A percentile compares a stretch with the other conserved stretches of the same genome.
phyloP scores from a whole-genome alignment of 2,888 invertebrate genomes.

The Smittia aterrima region DNA sequence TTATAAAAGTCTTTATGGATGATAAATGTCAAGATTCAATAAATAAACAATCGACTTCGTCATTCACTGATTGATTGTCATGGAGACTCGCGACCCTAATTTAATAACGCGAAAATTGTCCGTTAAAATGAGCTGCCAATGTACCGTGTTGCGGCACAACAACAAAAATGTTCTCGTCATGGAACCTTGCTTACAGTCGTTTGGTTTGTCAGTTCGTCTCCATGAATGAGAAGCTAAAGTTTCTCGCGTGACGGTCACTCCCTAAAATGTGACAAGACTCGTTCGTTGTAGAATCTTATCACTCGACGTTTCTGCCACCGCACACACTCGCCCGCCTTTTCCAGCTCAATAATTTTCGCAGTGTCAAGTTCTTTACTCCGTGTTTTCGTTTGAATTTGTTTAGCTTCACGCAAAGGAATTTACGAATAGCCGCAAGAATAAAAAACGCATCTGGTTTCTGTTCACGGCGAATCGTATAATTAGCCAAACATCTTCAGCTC shows the following conservation, averaged over 20 bases:
- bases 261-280: neutral
- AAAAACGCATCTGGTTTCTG: constrained; percentile 7
- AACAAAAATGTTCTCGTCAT: too few species aligned
- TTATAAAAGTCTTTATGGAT: neutral
- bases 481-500: neutral
- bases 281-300: neutral
- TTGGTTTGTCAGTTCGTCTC: neutral
- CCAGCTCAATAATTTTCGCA: neutral
- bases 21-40: neutral
- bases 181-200: too few species aligned
- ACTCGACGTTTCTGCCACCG: neutral
- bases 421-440: neutral
- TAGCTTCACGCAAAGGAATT: neutral
- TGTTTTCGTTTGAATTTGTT: neutral
- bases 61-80: neutral
- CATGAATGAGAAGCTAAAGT: neutral
- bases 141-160: too few species aligned
- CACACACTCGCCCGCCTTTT: neutral
- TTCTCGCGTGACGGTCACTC: constrained; percentile 26
- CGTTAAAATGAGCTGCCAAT: too few species aligned
- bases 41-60: neutral
- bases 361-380: neutral
- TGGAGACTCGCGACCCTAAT: too few species aligned
- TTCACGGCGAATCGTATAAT: neutral
- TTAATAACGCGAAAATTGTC: too few species aligned